Evolutionary conservation across 2,113 vertebrate genomes (phyloP).

Genomic region (Blennius ocellaris): DNA sequence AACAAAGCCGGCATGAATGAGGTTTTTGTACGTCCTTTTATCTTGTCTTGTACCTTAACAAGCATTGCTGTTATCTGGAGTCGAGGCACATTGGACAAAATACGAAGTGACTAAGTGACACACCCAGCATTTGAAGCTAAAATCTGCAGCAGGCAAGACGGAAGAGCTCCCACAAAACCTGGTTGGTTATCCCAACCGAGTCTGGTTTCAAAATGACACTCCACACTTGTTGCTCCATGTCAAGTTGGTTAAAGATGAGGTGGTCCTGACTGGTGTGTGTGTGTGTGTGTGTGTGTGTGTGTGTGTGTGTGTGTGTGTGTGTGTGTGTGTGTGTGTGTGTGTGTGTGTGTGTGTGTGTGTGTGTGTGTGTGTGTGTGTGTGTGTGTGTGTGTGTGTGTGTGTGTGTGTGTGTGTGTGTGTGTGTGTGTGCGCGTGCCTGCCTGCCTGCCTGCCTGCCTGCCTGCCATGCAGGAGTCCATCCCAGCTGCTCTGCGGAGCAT

Average conservation of each 20-base stretch:
- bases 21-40: constrained; percentile 58
- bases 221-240: constrained; percentile 17
- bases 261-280: constrained; percentile 11
- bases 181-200: background rate
- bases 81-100: constrained; percentile 17
- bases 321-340: background rate
- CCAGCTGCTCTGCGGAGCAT: constrained; percentile 63
- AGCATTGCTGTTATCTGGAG: constrained; percentile 39
- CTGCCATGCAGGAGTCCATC: constrained; percentile 29
- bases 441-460: too few species aligned
- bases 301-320: constrained; percentile 12
- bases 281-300: constrained; percentile 1
- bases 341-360: constrained; percentile 6
- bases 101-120: constrained; percentile 2
- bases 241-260: constrained; percentile 33
- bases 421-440: too few species aligned
- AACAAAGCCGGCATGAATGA: constrained; percentile 55
- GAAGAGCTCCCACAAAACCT: constrained; percentile 1
- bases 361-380: constrained; percentile 5
- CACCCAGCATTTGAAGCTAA: background rate
- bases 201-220: constrained; percentile 28
- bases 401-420: constrained; percentile 13
- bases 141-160: background rate
- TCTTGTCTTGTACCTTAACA: constrained; percentile 32
- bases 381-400: constrained; percentile 16